Percentiles rank a stretch among this genome's conserved stretches.
These are phyloP conservation scores for Punctoribates punctum DNA, from an alignment of 2,888 invertebrate species.

Conservation along the genomic window DNA sequence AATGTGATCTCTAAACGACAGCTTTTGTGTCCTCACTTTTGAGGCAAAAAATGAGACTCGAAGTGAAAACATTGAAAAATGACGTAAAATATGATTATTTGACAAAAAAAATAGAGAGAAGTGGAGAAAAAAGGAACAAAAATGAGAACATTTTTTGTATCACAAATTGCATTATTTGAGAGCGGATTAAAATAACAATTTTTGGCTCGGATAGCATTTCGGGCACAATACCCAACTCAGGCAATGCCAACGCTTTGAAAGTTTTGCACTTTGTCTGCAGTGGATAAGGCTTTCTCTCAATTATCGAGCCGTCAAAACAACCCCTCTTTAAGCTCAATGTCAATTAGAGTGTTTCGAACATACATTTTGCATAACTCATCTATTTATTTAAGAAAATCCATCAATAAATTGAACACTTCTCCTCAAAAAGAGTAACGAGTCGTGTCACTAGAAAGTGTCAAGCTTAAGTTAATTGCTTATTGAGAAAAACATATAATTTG, in stretches of 20 bases:
- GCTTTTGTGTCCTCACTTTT: background rate
- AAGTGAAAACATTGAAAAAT: background rate
- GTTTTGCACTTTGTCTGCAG: background rate
- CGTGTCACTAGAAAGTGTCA: no score
- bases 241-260: background rate
- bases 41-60: background rate
- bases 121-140: background rate
- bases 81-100: background rate
- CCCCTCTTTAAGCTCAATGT: no score
- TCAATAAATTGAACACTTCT: no score
- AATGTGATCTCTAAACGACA: background rate
- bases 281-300: no score
- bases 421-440: no score
- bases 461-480: no score
- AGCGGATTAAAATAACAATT: slow-evolving; percentile 19
- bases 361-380: no score
- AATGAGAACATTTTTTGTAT: background rate
- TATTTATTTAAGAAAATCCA: no score
- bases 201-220: slow-evolving; percentile 1
- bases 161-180: slow-evolving; percentile 5
- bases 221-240: background rate
- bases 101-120: background rate
- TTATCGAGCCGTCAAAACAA: no score
- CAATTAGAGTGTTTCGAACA: no score
- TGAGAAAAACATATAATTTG: no score